Conservation (phyloP, 2,113 vertebrate genomes). For the Mastomys coucha region DNA sequence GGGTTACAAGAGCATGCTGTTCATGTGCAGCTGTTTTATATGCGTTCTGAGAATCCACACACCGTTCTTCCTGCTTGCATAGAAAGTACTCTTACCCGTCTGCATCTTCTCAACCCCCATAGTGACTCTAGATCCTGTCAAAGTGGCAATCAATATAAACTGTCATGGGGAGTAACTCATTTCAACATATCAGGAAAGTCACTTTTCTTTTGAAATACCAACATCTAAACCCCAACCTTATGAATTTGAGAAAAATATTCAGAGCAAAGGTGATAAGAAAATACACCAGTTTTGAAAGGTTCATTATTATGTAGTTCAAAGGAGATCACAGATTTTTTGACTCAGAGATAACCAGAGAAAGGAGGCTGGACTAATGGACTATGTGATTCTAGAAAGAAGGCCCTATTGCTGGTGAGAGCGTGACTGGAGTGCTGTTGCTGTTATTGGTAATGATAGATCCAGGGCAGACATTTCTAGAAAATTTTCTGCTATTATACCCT, state of each 20-base stretch:
- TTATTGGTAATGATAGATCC: background rate
- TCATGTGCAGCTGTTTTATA: fast-evolving
- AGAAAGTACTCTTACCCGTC: background rate
- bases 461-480: background rate
- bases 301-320: background rate
- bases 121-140: too few species aligned
- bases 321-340: background rate
- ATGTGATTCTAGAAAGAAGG: background rate
- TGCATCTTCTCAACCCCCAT: too few species aligned
- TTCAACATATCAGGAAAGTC: background rate
- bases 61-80: too few species aligned
- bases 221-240: background rate
- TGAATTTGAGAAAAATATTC: background rate
- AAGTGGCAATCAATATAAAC: background rate
- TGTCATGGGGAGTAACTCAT: background rate
- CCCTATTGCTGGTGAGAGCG: background rate
- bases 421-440: background rate
- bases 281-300: conserved; percentile 3
- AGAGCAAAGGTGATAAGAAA: background rate
- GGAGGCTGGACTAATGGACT: background rate
- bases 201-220: background rate
- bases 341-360: background rate
- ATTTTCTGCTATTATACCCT: background rate
- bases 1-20: background rate
- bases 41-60: background rate